Evolutionary conservation across 2,888 invertebrate species (phyloP), one percentile per base, ranked within the genome.

Genomic region (Tuta absoluta): DNA sequence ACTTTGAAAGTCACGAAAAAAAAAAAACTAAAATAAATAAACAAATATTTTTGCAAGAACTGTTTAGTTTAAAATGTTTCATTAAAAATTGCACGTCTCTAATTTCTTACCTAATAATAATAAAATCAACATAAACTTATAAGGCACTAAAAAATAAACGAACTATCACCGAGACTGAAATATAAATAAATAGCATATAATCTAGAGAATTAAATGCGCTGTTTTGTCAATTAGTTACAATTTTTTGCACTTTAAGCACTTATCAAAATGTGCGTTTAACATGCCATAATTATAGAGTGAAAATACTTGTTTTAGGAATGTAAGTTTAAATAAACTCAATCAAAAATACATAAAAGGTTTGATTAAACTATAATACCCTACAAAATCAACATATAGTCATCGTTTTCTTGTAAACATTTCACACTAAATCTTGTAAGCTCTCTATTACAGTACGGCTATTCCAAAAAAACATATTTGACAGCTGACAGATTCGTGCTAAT

Each of bases 141-240:
- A 64, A 73, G 67, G 68, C 72, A 75, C 74, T 71, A 71, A 68
- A 71, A 65, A 59, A 62, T 62, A 65, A 65, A 63, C 65, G 57
- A 62, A 45, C 65, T 74, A 74, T 67, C 62, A 73, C 70, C 68
- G 69, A 71, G 68, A 69, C 17, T 51, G 41, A 65, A 28, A 64
- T 69, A 70, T 66, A 72, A 71, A 75, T 71, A 73, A 66, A 75
- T 71, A 74, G 68, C 75, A 73, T 74, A 37, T 49, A 33, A 57
- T 17, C 53, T 71, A 76, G 60, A 66, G 72, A 64, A 64, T 63
- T 71, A 79, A 80, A 81, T 81, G 79, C 80, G 73, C 65, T 64
- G 66, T 66, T 66, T 65, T 17, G n/a, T 17, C n/a, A 17, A 45
- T 45, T 45, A 11, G 45, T 17, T n/a, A 45, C 33, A 45, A n/a